A percentile compares a stretch with the other conserved stretches of the same genome.
These are phyloP conservation scores for Oligia strigilis DNA, from an alignment of 2,888 invertebrate genomes.

Conservation along the genomic window DNA sequence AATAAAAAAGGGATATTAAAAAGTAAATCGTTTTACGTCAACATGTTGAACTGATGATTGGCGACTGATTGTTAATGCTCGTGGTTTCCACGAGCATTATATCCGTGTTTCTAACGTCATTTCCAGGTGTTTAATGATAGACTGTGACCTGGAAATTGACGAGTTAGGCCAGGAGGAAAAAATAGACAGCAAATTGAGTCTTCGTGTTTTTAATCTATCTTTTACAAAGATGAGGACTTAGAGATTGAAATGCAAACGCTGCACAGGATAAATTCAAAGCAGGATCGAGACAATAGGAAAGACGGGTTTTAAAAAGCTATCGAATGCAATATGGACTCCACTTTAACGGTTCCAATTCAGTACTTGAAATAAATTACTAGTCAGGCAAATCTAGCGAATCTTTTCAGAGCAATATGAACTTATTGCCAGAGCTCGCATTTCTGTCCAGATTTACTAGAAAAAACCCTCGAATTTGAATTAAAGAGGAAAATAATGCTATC, in stretches of 20 bases:
- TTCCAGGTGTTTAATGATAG: not conserved
- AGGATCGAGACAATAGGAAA: not conserved
- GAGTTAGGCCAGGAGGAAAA: not conserved
- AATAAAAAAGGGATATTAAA: not conserved
- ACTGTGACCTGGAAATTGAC: not conserved
- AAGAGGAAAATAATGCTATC: not conserved
- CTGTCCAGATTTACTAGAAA: conserved; percentile 19
- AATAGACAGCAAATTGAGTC: too few relatives aligned
- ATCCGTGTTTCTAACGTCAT: not conserved
- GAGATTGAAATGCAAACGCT: not conserved
- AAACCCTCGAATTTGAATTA: conserved; percentile 1
- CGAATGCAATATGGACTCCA: conserved; percentile 26
- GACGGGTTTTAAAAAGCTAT: not conserved
- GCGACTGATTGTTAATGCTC: not conserved
- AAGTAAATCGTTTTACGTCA: not conserved
- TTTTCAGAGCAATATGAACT: conserved; percentile 16
- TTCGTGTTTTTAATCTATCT: not conserved
- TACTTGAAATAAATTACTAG: conserved; percentile 25
- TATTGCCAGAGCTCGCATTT: conserved; percentile 34
- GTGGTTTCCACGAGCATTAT: not conserved
- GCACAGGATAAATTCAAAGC: not conserved
- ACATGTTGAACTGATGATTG: not conserved
- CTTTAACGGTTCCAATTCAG: conserved; percentile 20
- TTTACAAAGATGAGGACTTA: not conserved
- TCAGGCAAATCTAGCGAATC: conserved; percentile 33